Base-by-base conservation (phyloP, 2,888 invertebrate species). In the Julus scanicus region DNA sequence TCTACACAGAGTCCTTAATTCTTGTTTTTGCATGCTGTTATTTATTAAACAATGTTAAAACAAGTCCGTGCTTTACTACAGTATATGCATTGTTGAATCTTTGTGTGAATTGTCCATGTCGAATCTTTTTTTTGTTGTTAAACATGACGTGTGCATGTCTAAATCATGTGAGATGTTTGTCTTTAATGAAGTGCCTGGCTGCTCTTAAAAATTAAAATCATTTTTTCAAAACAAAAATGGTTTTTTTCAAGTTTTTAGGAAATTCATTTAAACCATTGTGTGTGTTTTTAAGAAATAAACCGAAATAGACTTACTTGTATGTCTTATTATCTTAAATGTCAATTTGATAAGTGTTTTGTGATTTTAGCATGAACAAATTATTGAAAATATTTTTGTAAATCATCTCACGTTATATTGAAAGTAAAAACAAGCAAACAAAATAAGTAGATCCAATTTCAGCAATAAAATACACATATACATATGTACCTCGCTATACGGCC, bases 171-270 rank as follows among this genome's bases (percentile, higher is more conserved):
- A n/a, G 63, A n/a, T n/a, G n/a, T 63, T 53, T 63, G 63, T 63
- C 63, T 63, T 63, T 63, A 63, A 63, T n/a, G 63, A 63, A 63
- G 63, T 63, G 63, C 63, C 63, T 63, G 63, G 63, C 63, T 63
- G 63, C 63, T 63, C 63, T 6, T 17, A 63, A 63, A 63, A 17
- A 63, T 63, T 17, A 63, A 63, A 53, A n/a, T n/a, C 63, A 63
- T 17, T 63, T 53, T 63, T n/a, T 63, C 6, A n/a, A 63, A 63
- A 17, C 63, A 1, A 63, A 63, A 63, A 63, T n/a, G 3, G 17
- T 63, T n/a, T 63, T n/a, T 63, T 17, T n/a, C n/a, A n/a, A 63
- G 63, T 63, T 63, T 63, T 63, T 63, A 63, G 17, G 63, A 13
- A 13, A 63, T 63, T n/a, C n/a, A 63, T 63, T 63, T n/a, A n/a